Conservation (phyloP, 2,797 vertebrate species). For the Orientallactaga sibirica region DNA sequence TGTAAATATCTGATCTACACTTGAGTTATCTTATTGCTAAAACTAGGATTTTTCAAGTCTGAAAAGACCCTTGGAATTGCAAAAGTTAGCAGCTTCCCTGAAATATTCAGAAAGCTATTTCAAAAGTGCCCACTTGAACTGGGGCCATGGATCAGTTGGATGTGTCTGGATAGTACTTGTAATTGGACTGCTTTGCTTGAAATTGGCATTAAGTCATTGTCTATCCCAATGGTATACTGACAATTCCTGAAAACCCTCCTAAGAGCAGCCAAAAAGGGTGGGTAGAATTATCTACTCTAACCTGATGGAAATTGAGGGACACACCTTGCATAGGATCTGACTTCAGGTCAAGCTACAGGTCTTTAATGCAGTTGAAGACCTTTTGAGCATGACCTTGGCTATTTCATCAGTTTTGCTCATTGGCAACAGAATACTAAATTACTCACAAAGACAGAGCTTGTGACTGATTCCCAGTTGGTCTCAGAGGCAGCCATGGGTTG, state of each 20-base stretch:
- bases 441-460: conserved; percentile 93
- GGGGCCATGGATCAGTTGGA: conserved; percentile 23
- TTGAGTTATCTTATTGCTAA: conserved; percentile 61
- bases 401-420: conserved; percentile 24
- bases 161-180: conserved; percentile 41
- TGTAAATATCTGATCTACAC: conserved; percentile 35
- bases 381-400: conserved; percentile 57
- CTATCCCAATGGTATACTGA: neutral
- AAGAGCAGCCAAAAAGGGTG: neutral
- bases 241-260: conserved; percentile 54
- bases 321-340: neutral
- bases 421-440: conserved; percentile 75
- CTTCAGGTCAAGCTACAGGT: conserved; percentile 40
- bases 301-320: conserved; percentile 36
- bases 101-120: conserved; percentile 47
- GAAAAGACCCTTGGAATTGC: conserved; percentile 43
- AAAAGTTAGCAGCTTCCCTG: conserved; percentile 66
- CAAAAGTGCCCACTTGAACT: conserved; percentile 46
- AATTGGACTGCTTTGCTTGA: conserved; percentile 53
- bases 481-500: conserved; percentile 90
- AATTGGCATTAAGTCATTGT: conserved; percentile 66
- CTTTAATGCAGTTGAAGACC: conserved; percentile 32
- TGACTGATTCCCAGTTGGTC: conserved; percentile 95
- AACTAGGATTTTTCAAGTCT: conserved; percentile 9
- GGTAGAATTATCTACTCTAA: neutral